Evolutionary conservation across 2,797 vertebrate species (phyloP).

Genomic region (Cuculus canorus): DNA sequence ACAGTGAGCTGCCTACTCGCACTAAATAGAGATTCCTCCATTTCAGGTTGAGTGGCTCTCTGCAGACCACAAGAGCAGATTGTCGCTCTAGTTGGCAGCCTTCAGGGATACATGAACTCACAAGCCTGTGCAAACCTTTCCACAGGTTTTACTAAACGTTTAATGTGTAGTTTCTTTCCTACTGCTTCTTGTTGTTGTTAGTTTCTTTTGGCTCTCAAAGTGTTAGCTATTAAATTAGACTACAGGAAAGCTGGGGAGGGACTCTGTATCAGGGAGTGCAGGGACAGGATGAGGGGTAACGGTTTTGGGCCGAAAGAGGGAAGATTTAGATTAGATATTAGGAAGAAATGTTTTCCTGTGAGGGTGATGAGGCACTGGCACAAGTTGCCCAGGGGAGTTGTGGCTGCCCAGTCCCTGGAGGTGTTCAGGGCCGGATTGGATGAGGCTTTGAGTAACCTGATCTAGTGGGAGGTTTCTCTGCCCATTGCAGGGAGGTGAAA

Average conservation of each 20-base stretch:
- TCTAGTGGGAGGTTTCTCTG: too few species aligned
- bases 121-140: background rate
- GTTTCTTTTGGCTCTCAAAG: background rate
- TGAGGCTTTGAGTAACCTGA: too few species aligned
- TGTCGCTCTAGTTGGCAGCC: background rate
- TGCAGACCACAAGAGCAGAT: background rate
- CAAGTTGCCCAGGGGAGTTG: too few species aligned
- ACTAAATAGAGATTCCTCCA: background rate
- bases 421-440: too few species aligned
- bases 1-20: background rate
- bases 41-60: background rate
- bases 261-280: too few species aligned
- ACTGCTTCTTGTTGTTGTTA: background rate
- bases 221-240: background rate
- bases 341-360: too few species aligned
- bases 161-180: background rate
- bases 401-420: too few species aligned
- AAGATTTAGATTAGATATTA: too few species aligned
- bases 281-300: too few species aligned
- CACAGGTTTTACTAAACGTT: background rate
- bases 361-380: too few species aligned
- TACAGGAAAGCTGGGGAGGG: background rate
- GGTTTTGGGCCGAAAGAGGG: too few species aligned
- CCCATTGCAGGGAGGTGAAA: too few species aligned
- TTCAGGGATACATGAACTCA: background rate